Evolutionary conservation across 2,113 vertebrate genomes (phyloP).

Genomic region (Amphiprion percula): DNA sequence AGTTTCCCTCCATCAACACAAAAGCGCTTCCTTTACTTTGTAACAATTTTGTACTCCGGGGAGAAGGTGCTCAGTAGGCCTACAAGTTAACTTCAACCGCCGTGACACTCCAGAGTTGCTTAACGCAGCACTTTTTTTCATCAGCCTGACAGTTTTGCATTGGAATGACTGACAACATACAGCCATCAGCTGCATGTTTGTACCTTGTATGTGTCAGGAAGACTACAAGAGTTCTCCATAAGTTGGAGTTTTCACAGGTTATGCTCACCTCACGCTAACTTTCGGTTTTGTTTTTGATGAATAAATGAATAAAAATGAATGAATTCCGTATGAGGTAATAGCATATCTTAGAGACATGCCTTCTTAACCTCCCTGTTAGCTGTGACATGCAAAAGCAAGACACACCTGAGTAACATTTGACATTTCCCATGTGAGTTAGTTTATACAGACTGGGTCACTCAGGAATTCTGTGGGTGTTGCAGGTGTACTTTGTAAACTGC

Average conservation of each 20-base stretch:
- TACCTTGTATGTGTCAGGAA: constrained; percentile 56
- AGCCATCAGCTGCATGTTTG: constrained; percentile 66
- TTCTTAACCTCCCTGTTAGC: constrained; percentile 32
- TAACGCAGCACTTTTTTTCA: constrained; percentile 60
- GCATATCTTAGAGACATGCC: constrained; percentile 40
- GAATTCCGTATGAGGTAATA: constrained; percentile 45
- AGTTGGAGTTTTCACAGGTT: constrained; percentile 52
- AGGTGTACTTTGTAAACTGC: constrained; percentile 70
- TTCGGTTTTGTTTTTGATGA: constrained; percentile 57
- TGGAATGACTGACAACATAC: constrained; percentile 69
- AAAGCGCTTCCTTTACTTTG: constrained; percentile 76
- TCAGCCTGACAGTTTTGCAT: constrained; percentile 64
- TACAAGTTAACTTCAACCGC: constrained; percentile 71
- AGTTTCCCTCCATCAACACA: constrained; percentile 73
- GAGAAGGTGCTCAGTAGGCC: constrained; percentile 67
- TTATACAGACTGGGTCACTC: constrained; percentile 23
- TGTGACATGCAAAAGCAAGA: constrained; percentile 1
- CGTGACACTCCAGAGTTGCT: constrained; percentile 72
- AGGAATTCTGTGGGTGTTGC: constrained; percentile 22
- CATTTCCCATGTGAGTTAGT: constrained; percentile 23
- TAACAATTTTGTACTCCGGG: constrained; percentile 75
- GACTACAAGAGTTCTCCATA: constrained; percentile 52
- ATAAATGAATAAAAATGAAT: constrained; percentile 66
- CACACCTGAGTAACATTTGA: constrained; percentile 47
- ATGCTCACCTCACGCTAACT: constrained; percentile 31